phyloP scores from a whole-genome alignment of 1,140 invertebrate genomes.

The Chionoecetes opilio region DNA sequence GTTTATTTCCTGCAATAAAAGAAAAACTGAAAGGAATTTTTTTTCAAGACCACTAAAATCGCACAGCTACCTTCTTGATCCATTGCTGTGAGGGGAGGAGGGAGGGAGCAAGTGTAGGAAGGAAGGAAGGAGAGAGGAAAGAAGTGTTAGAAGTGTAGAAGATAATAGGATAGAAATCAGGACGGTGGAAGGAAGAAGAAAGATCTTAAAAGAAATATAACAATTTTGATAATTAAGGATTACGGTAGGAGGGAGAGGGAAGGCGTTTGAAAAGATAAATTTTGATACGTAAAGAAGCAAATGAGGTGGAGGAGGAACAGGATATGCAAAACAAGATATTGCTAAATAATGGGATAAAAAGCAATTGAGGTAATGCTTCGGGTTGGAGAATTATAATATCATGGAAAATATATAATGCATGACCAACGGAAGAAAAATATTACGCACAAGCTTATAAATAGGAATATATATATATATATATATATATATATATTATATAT shows the following conservation, averaged over 20 bases:
- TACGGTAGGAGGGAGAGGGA: neutral
- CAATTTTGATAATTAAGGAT: neutral
- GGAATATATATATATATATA: neutral
- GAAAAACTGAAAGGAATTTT: conserved; percentile 30
- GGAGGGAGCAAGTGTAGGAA: neutral
- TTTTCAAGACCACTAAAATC: neutral
- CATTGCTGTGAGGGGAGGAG: neutral
- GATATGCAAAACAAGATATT: neutral
- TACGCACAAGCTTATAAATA: neutral
- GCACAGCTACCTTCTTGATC: neutral
- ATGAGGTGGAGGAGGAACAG: neutral
- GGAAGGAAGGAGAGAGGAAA: too few relatives aligned
- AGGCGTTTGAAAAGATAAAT: too few relatives aligned
- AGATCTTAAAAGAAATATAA: neutral
- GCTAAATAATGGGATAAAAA: neutral
- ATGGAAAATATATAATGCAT: neutral
- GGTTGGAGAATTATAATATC: neutral
- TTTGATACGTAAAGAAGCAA: too few relatives aligned
- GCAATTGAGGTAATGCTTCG: neutral
- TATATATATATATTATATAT: too few relatives aligned
- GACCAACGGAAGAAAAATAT: neutral
- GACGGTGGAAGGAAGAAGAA: neutral
- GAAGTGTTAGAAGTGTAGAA: too few relatives aligned
- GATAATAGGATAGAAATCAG: neutral
- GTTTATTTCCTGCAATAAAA: conserved; percentile 30